Conservation (phyloP, 2,113 vertebrate species). For the Scatophagus argus region DNA sequence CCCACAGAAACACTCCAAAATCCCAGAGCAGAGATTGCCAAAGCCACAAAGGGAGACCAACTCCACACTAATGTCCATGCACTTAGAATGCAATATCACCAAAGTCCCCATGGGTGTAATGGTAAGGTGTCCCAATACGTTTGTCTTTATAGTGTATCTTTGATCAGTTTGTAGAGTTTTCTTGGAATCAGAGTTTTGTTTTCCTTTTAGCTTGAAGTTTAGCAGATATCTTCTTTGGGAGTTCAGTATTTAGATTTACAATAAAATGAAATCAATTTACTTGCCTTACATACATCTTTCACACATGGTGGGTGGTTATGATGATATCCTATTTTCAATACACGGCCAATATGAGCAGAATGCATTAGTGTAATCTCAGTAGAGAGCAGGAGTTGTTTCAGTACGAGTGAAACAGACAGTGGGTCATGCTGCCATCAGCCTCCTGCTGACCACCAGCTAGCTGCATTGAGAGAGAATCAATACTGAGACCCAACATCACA, state of each 20-base stretch:
- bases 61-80: too few species aligned
- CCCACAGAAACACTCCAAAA: too few species aligned
- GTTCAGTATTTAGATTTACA: background rate
- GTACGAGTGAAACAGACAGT: conserved; percentile 72
- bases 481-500: conserved; percentile 73
- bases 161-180: too few species aligned
- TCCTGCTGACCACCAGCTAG: conserved; percentile 79
- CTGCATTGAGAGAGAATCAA: conserved; percentile 82
- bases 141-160: too few species aligned
- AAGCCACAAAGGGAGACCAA: too few species aligned
- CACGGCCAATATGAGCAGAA: background rate
- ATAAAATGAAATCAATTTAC: background rate
- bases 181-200: too few species aligned
- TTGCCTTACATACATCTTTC: background rate
- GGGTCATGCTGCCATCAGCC: conserved; percentile 80
- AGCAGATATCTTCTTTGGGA: too few species aligned
- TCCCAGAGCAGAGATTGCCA: too few species aligned
- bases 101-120: too few species aligned
- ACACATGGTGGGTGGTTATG: background rate
- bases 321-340: conserved; percentile 8
- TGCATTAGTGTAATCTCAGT: background rate
- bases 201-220: too few species aligned
- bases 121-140: too few species aligned
- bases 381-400: conserved; percentile 12
- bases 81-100: too few species aligned